A percentile compares a stretch with the other conserved stretches of the same genome.
These are phyloP conservation scores for Achroia grisella DNA, from an alignment of 1,140 invertebrate genomes.

Conservation along the genomic window DNA sequence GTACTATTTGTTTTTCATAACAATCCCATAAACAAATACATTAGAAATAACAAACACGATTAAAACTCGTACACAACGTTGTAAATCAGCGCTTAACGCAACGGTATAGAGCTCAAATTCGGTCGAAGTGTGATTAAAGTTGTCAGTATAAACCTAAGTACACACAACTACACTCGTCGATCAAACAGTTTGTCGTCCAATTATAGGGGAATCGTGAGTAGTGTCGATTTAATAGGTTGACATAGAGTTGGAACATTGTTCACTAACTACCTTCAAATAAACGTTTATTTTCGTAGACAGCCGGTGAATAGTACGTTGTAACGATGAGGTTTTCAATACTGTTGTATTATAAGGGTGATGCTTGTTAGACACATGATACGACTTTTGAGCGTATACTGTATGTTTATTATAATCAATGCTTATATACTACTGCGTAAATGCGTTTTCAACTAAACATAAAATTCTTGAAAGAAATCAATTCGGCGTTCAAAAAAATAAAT, in stretches of 20 bases:
- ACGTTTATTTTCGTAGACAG: neutral
- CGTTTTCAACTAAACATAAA: no score
- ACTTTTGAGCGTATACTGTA: no score
- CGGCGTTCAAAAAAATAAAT: no score
- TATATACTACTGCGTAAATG: no score
- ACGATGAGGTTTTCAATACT: no score
- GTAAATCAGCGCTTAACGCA: neutral
- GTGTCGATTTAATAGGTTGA: conserved; percentile 18
- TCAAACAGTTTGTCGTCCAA: conserved; percentile 24
- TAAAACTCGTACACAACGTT: neutral
- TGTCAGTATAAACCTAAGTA: conserved; percentile 8
- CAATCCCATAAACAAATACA: neutral
- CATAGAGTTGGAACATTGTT: neutral
- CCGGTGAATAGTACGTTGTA: no score
- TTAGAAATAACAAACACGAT: conserved; percentile 1
- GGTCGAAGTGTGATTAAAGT: neutral
- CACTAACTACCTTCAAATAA: no score
- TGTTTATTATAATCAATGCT: no score
- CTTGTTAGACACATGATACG: no score
- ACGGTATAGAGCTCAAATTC: conserved; percentile 1
- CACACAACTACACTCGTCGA: conserved; percentile 10
- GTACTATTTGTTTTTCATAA: no score
- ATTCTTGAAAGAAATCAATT: no score
- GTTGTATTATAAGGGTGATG: no score
- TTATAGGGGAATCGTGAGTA: conserved; percentile 16